These are phyloP conservation scores for Megalopta genalis DNA, from an alignment of 1,140 invertebrate genomes.

Conservation along the genomic window DNA sequence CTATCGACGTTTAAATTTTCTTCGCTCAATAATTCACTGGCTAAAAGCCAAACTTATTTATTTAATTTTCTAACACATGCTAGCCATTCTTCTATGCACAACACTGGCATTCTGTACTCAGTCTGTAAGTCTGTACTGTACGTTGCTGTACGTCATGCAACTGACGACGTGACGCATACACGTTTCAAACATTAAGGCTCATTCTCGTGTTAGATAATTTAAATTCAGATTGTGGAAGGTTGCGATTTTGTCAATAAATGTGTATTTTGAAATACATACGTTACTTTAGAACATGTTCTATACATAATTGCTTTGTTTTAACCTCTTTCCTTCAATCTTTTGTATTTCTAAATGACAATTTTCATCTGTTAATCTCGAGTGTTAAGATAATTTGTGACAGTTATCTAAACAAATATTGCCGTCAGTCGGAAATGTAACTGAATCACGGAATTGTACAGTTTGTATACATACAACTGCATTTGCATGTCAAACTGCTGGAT, in stretches of 20 bases:
- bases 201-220: not conserved
- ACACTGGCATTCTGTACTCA: not conserved
- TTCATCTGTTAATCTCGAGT: not conserved
- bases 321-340: not conserved
- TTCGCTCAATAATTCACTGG: constrained; percentile 28
- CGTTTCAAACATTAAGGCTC: constrained; percentile 5
- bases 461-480: not conserved
- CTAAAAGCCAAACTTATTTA: constrained; percentile 22
- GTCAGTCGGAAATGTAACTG: not conserved
- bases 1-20: constrained; percentile 6
- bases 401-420: not conserved
- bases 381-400: not conserved
- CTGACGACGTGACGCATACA: constrained; percentile 13
- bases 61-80: constrained; percentile 1
- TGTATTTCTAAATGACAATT: not conserved
- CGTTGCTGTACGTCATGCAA: constrained; percentile 26
- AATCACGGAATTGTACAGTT: not conserved
- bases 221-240: no score
- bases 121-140: no score
- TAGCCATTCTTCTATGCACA: not conserved
- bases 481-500: no score
- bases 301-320: not conserved
- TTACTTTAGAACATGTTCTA: no score
- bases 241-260: not conserved
- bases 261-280: not conserved